These are phyloP conservation scores for Ctenochaetus hawaiiensis DNA, from an alignment of 2,797 vertebrate genomes.

Conservation along the genomic window DNA sequence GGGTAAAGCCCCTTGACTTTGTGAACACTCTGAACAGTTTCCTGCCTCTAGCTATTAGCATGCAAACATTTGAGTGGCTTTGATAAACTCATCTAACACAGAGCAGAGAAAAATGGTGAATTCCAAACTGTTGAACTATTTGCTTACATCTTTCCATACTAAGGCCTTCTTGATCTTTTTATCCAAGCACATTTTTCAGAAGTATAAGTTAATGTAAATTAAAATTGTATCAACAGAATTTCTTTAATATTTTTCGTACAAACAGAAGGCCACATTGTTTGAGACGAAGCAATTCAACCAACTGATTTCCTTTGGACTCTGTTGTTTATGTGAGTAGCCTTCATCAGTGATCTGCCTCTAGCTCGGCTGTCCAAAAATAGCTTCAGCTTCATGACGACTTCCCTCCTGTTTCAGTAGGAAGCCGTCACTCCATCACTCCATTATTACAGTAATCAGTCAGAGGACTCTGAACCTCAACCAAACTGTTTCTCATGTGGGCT, in stretches of 20 bases:
- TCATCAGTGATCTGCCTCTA: neutral
- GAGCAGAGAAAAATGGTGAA: conserved; percentile 1
- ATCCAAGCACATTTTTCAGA: neutral
- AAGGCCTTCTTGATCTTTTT: neutral
- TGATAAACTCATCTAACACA: neutral
- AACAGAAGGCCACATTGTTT: neutral
- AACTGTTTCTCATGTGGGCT: conserved; percentile 35
- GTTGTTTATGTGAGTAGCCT: neutral
- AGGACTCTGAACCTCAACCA: conserved; percentile 10
- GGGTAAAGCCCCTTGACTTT: no score
- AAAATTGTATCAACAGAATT: no score
- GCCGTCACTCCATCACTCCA: conserved; percentile 16
- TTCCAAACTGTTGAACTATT: no score
- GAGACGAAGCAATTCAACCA: neutral
- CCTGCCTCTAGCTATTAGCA: no score
- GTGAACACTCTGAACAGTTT: neutral
- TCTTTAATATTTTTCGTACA: no score
- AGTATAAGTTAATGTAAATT: neutral
- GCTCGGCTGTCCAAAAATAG: conserved; percentile 42
- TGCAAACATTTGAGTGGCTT: neutral
- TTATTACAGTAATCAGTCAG: conserved; percentile 59
- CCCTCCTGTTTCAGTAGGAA: conserved; percentile 45
- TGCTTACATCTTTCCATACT: neutral
- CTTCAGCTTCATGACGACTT: conserved; percentile 44
- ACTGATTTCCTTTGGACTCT: neutral